A percentile compares a stretch with the other conserved stretches of the same genome.
Evolutionary conservation across 2,888 invertebrate species (phyloP).

Genomic region (Chrysodeixis includens): DNA sequence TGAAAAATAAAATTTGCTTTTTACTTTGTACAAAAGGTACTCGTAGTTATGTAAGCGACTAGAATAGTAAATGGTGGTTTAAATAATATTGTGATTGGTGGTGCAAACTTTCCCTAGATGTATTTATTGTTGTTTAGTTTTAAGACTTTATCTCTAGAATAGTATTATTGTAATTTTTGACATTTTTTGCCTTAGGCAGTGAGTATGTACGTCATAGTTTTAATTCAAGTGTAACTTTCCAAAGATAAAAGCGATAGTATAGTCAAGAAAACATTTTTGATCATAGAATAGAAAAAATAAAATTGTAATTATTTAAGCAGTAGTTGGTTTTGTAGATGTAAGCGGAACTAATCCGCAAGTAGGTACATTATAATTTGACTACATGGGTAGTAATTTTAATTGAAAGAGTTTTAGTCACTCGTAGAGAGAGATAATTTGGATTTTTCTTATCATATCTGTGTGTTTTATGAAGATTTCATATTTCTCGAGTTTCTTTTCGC

Average conservation of each 20-base stretch:
- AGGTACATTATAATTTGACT: slow-evolving; percentile 71
- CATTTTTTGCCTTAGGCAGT: slow-evolving; percentile 79
- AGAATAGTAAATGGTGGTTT: slow-evolving; percentile 78
- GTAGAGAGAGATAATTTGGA: slow-evolving; percentile 71
- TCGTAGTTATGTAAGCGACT: slow-evolving; percentile 70
- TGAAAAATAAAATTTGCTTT: slow-evolving; percentile 60
- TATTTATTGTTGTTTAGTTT: slow-evolving; percentile 77
- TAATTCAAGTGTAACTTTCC: slow-evolving; percentile 59
- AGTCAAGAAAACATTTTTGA: slow-evolving; percentile 61
- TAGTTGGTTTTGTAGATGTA: slow-evolving; percentile 79
- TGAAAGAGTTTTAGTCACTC: slow-evolving; percentile 66
- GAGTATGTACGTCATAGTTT: slow-evolving; percentile 51
- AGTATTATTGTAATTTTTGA: slow-evolving; percentile 64
- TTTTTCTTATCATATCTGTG: slow-evolving; percentile 65
- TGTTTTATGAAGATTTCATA: slow-evolving; percentile 68
- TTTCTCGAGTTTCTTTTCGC: slow-evolving; percentile 76
- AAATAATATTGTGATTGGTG: slow-evolving; percentile 81
- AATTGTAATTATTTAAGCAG: slow-evolving; percentile 67
- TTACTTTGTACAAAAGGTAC: slow-evolving; percentile 64
- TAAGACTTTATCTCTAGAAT: slow-evolving; percentile 73
- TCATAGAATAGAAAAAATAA: slow-evolving; percentile 76
- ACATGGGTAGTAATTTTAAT: slow-evolving; percentile 71
- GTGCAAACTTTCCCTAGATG: slow-evolving; percentile 86
- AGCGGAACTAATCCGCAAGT: slow-evolving; percentile 74
- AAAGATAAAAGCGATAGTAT: slow-evolving; percentile 66